phyloP scores from a whole-genome alignment of 1,140 invertebrate species.

The Charaxes varanes region DNA sequence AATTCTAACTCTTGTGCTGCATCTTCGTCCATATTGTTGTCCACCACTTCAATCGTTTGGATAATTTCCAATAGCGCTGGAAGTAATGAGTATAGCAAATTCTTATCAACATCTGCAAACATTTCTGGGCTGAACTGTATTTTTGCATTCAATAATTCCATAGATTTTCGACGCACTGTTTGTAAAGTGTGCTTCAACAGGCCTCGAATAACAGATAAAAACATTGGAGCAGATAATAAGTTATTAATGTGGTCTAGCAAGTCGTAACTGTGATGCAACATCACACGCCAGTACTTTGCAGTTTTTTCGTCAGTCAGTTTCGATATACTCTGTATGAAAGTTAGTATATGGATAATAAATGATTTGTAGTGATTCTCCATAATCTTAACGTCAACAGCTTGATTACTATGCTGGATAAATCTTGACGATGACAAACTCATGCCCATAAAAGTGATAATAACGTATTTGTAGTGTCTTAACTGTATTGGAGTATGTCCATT shows the following conservation, averaged over 20 bases:
- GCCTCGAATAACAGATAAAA: constrained; percentile 83
- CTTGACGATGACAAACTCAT: constrained; percentile 78
- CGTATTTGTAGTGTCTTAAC: constrained; percentile 88
- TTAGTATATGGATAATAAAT: constrained; percentile 80
- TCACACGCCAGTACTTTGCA: constrained; percentile 86
- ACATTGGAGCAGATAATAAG: constrained; percentile 84
- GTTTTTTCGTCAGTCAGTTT: constrained; percentile 77
- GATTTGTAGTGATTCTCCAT: constrained; percentile 79
- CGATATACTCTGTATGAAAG: constrained; percentile 79
- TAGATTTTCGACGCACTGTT: constrained; percentile 83
- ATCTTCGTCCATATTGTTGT: constrained; percentile 46
- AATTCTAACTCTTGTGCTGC: constrained; percentile 75
- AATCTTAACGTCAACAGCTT: constrained; percentile 58
- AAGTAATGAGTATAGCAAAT: constrained; percentile 75
- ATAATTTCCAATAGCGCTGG: constrained; percentile 78
- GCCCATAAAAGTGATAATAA: constrained; percentile 81
- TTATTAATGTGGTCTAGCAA: constrained; percentile 85
- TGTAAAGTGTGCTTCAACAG: constrained; percentile 81
- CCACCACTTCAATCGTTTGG: constrained; percentile 70
- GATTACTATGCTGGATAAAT: constrained; percentile 80
- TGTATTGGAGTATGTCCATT: constrained; percentile 80
- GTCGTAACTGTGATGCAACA: constrained; percentile 85
- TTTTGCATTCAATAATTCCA: constrained; percentile 89
- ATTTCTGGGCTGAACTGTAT: constrained; percentile 81
- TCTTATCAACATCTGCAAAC: constrained; percentile 67